These are phyloP conservation scores for Mionectes olivaceus DNA, from an alignment of 2,797 vertebrate species.

Conservation along the genomic window DNA sequence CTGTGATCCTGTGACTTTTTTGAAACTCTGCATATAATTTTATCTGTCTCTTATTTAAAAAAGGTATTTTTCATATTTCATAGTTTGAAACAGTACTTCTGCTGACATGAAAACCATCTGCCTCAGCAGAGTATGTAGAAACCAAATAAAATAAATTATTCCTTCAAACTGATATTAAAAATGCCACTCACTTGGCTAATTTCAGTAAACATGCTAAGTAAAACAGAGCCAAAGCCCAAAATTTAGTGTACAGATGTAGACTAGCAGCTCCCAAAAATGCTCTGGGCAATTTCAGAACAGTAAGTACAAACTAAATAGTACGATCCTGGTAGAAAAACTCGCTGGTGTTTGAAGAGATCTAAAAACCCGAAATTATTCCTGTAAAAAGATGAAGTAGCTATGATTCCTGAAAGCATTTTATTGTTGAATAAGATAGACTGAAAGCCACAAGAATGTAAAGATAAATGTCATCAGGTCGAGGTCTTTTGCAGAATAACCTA, in stretches of 20 bases:
- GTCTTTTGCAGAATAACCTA: background rate
- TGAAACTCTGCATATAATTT: background rate
- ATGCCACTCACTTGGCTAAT: background rate
- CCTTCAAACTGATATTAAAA: background rate
- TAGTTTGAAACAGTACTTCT: background rate
- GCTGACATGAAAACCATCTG: background rate
- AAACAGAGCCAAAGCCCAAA: background rate
- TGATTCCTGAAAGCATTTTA: background rate
- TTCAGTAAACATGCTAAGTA: background rate
- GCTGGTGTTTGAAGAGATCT: background rate
- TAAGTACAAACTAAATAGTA: background rate
- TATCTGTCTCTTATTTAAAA: background rate
- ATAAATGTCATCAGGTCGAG: background rate
- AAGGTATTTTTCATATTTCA: background rate
- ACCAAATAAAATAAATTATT: background rate
- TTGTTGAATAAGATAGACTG: background rate
- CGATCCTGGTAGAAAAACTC: background rate
- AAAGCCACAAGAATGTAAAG: background rate
- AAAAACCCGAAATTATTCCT: background rate
- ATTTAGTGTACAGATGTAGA: background rate
- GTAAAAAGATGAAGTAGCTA: background rate
- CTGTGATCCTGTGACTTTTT: background rate
- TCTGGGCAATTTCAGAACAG: background rate
- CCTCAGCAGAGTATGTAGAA: background rate
- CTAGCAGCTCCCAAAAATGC: background rate